Percentiles rank a stretch among this genome's conserved stretches.
Evolutionary conservation across 2,888 invertebrate species (phyloP).

Genomic region (Watsonalla binaria): DNA sequence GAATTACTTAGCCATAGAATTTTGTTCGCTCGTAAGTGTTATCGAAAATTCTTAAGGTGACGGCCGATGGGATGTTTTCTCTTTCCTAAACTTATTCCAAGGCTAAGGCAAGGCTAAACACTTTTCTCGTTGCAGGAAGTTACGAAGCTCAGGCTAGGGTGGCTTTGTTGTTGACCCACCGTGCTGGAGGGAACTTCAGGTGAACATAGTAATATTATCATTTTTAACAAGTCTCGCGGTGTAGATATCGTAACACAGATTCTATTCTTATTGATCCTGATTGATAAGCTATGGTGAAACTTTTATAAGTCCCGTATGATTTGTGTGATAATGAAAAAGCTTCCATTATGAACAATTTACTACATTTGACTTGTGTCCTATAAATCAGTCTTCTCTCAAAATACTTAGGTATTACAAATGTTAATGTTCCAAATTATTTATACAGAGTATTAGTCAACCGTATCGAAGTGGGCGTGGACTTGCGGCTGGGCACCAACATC

Average conservation of each 20-base stretch:
- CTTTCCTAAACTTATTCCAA: not conserved
- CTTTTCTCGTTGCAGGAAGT: conserved; percentile 23
- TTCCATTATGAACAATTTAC: too few species aligned
- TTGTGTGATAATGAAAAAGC: too few species aligned
- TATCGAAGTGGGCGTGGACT: conserved; percentile 35
- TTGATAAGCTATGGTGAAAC: not conserved
- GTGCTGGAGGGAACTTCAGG: conserved; percentile 45
- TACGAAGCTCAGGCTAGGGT: conserved; percentile 41
- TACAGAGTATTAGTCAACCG: conserved; percentile 48
- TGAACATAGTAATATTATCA: conserved; percentile 11
- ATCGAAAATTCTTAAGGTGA: too few species aligned
- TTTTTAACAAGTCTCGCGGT: not conserved
- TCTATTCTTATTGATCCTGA: not conserved
- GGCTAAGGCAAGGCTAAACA: not conserved
- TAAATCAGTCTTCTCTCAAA: too few species aligned
- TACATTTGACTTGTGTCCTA: too few species aligned
- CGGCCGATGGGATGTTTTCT: too few species aligned
- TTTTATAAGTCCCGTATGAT: too few species aligned
- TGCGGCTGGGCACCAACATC: conserved; percentile 41
- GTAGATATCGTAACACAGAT: not conserved
- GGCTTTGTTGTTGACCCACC: conserved; percentile 29
- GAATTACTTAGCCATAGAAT: too few species aligned
- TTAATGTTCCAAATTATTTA: conserved; percentile 2
- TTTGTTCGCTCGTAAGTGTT: too few species aligned
- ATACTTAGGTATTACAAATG: too few species aligned